These are phyloP conservation scores for Megaceryle torquata DNA, from an alignment of 2,113 vertebrate genomes.

Conservation along the genomic window DNA sequence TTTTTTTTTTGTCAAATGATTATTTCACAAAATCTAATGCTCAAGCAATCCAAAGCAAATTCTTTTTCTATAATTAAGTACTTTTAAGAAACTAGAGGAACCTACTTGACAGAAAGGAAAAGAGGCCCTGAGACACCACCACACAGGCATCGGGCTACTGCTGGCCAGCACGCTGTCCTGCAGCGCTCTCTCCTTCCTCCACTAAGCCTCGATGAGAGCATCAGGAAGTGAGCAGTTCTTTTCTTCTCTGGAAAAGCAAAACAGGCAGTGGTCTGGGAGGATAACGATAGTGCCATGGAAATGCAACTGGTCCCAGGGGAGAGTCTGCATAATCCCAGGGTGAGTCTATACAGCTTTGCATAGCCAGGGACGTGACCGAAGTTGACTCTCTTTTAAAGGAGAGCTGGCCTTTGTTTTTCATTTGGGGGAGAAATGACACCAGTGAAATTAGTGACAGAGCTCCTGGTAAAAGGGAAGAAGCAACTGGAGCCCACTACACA, in stretches of 20 bases:
- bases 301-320: background rate
- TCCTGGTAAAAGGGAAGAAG: background rate
- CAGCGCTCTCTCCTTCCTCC: background rate
- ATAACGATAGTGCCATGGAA: background rate
- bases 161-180: fast-evolving
- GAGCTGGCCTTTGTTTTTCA: background rate
- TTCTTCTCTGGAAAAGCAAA: background rate
- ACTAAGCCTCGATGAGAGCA: background rate
- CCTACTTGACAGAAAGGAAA: background rate
- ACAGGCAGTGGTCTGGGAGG: background rate
- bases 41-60: background rate
- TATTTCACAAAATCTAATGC: background rate
- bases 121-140: background rate
- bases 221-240: background rate
- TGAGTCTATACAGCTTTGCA: background rate
- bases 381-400: background rate
- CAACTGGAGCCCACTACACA: background rate
- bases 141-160: background rate
- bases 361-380: background rate
- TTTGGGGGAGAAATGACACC: background rate
- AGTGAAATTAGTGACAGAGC: background rate
- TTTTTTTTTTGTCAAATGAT: background rate
- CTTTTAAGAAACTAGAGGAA: background rate
- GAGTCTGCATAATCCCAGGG: background rate
- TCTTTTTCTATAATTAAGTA: background rate